Evolutionary conservation across 2,888 invertebrate genomes (phyloP).

Genomic region (Netelia fuscicornis): DNA sequence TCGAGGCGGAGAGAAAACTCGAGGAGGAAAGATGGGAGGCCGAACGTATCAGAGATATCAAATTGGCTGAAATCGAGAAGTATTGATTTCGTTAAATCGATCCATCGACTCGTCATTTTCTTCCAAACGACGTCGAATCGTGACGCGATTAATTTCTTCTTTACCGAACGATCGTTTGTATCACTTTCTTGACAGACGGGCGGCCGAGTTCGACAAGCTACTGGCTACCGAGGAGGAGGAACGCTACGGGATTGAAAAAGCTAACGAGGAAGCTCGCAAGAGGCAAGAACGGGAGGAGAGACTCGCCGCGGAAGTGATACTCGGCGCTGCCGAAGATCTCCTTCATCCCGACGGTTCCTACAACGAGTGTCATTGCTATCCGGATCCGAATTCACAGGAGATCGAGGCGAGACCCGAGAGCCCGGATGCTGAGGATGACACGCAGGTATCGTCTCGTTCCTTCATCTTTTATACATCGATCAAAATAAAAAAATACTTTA

Average conservation of each 20-base stretch:
- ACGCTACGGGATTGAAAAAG: constrained; percentile 85
- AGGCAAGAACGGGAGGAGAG: constrained; percentile 88
- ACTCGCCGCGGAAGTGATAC: constrained; percentile 86
- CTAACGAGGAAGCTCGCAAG: constrained; percentile 86
- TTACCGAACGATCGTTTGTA: background rate
- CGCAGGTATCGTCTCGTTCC: constrained; percentile 74
- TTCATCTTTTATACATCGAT: background rate
- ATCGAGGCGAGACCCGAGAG: constrained; percentile 79
- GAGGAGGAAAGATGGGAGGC: constrained; percentile 85
- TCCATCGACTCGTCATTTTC: background rate
- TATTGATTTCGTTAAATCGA: background rate
- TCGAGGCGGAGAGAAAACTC: constrained; percentile 85
- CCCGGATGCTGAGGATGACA: constrained; percentile 79
- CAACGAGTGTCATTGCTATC: constrained; percentile 74
- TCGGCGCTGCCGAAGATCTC: constrained; percentile 67
- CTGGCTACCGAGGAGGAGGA: constrained; percentile 83
- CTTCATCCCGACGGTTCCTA: constrained; percentile 69
- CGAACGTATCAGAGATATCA: constrained; percentile 85
- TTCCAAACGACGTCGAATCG: background rate
- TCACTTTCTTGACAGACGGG: constrained; percentile 68
- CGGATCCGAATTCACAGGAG: constrained; percentile 77
- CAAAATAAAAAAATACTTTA: too few relatives aligned
- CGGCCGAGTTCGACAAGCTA: constrained; percentile 75
- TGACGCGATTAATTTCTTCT: background rate
- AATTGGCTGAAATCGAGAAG: constrained; percentile 73